Evolutionary conservation across 30 jellyfish, hydroid and myxozoan genomes (phyloP), one percentile per base, ranked within the genome.

Genomic region (Clytia hemisphaerica): DNA sequence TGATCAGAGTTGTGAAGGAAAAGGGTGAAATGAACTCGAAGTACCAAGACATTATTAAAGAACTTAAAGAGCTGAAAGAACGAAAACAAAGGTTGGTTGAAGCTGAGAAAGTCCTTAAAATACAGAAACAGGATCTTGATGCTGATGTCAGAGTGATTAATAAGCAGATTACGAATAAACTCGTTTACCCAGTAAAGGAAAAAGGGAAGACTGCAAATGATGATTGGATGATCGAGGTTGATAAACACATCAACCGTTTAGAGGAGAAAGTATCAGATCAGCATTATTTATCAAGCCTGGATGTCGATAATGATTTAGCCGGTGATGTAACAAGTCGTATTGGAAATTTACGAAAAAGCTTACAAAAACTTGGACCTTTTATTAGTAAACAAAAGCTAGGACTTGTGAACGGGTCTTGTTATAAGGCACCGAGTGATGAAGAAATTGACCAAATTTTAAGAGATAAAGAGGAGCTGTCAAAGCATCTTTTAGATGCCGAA

Each of bases 401-500:
- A n/a, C n/a, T n/a, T n/a, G n/a, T n/a, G n/a, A n/a, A n/a, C n/a
- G n/a, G n/a, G n/a, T n/a, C n/a, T n/a, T n/a, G n/a, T n/a, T n/a
- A n/a, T n/a, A n/a, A n/a, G n/a, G n/a, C n/a, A n/a, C 81, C 81
- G 3, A 27, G 34, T 15, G 27, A 36, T 1, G 0, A 4, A 45
- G 76, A 69, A 69, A 48, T 69, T 6, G 45, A 48, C 33, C 26
- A 21, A 27, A 31, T 45, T 5, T n/a, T 69, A 6, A 31, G 25
- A 10, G 34, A 37, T 45, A 48, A 76, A 30, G 3, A 5, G 10
- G 10, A 19, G 32, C 54, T 69, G 9, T 45, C 81, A 0, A 50
- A 69, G 37, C 46, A 25, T n/a, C 75, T 69, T 51, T 33, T 50
- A 3, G 42, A 45, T 30, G 49, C 81, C 22, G 81, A 69, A 35